phyloP scores from a whole-genome alignment of 2,888 invertebrate genomes.

The Campoletis raptor region DNA sequence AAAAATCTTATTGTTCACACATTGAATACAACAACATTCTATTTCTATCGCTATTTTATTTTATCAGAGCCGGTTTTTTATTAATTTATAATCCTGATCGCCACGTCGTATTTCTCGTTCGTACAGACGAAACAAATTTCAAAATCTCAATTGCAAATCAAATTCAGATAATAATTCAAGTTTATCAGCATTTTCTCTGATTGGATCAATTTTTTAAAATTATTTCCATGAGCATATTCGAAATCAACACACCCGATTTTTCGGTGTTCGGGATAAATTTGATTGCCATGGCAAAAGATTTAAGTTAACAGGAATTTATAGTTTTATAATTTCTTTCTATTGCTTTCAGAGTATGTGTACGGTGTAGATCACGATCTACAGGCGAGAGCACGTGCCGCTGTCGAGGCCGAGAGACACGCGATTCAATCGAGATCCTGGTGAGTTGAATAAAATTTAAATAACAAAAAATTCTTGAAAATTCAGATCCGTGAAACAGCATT shows the following conservation, averaged over 20 bases:
- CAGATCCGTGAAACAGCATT: neutral
- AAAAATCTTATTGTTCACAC: neutral
- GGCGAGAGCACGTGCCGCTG: slow-evolving; percentile 82
- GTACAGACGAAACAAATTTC: neutral
- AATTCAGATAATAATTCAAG: neutral
- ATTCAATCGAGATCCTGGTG: slow-evolving; percentile 78
- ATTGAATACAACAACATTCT: neutral
- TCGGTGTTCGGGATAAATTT: neutral
- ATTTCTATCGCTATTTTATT: neutral
- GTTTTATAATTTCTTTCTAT: slow-evolving; percentile 4
- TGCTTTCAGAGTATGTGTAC: slow-evolving; percentile 81
- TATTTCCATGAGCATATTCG: neutral
- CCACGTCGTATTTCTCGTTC: neutral
- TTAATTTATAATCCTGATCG: too few relatives aligned
- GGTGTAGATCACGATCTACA: slow-evolving; percentile 83
- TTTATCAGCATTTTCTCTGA: neutral
- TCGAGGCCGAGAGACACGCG: slow-evolving; percentile 82
- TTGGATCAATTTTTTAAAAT: neutral
- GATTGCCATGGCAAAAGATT: neutral
- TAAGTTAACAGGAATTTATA: neutral
- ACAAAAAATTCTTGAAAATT: slow-evolving; percentile 16
- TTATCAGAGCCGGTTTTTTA: neutral
- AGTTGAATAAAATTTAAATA: slow-evolving; percentile 60
- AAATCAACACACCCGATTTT: neutral
- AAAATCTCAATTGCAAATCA: neutral